Evolutionary conservation across 37 sponge, comb jelly and placozoan genomes (phyloP), one percentile per base, ranked within the genome.

Genomic region (Beroe forskalii): DNA sequence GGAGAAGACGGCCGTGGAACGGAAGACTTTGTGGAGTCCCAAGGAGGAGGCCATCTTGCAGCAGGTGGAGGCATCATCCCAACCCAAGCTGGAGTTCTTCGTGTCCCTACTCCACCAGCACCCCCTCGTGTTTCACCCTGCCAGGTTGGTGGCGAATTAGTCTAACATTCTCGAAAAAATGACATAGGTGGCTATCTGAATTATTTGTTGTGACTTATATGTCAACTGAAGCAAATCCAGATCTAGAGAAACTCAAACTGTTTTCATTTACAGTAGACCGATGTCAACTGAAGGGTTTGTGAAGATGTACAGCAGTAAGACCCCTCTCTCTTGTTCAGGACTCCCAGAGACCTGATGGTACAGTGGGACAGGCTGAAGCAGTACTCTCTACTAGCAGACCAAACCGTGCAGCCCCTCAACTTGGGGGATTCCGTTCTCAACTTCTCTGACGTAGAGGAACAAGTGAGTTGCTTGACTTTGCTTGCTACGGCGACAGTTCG

Each of bases 21-120:
- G 86, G 30, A 80, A 80, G 40, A 44, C 86, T 1, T 27, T 80
- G 86, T 80, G 86, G 86, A 80, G 86, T 25, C n/a, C 55, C 43
- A 80, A 80, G 48, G 86, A 80, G 40, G 86, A 80, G 55, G 86
- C 86, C 28, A 80, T 80, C 37, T 25, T 80, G 25, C 86, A 80
- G 30, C 86, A 80, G 22, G 86, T 80, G 43, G 86, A 80, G 86
- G 86, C 86, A 38, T 80, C 86, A 1, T 80, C 86, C n/a, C 86
- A 80, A 80, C 86, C 86, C 30, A 80, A 80, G 22, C 27, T 80
- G 24, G 86, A 80, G 44, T 80, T 80, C 28, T 80, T 80, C 20
- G 86, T 44, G 44, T 80, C 86, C 8, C 86, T 80, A 1, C 86
- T 80, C 35, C 86, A 80, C 30, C 86, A 80, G 48, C 86, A 80